Conservation (phyloP, 2,797 vertebrate species). For the Manis crassicaudata region DNA sequence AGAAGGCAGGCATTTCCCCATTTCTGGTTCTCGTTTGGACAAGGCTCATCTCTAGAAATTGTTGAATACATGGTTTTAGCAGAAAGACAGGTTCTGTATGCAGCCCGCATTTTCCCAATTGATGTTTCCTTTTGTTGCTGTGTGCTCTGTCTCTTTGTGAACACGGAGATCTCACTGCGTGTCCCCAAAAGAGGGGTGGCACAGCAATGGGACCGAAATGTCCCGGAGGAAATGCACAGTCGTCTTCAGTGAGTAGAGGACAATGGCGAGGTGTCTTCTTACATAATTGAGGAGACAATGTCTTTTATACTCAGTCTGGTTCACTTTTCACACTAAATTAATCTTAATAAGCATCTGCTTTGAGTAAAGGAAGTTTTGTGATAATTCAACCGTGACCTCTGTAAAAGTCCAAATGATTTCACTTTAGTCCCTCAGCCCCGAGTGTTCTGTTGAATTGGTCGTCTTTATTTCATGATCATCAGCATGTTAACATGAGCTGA, state of each 20-base stretch:
- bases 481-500: conserved; percentile 87
- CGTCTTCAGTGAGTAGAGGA: conserved; percentile 76
- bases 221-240: conserved; percentile 82
- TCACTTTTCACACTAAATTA: conserved; percentile 89
- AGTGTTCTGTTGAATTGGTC: conserved; percentile 82
- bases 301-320: conserved; percentile 86
- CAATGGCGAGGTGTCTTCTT: conserved; percentile 86
- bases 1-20: background rate
- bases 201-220: conserved; percentile 43
- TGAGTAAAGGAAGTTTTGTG: conserved; percentile 87
- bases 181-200: conserved; percentile 66
- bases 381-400: conserved; percentile 88
- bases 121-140: conserved; percentile 79
- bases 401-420: conserved; percentile 86
- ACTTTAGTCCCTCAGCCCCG: conserved; percentile 73
- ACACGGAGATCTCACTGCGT: conserved; percentile 78
- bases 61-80: background rate
- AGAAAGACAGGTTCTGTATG: conserved; percentile 29
- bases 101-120: background rate
- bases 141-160: conserved; percentile 75
- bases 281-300: conserved; percentile 85
- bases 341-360: conserved; percentile 89
- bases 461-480: conserved; percentile 85
- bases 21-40: background rate
- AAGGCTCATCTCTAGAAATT: background rate